Conservation (phyloP, 1,140 invertebrate genomes). For the Plectrocnemia conspersa region DNA sequence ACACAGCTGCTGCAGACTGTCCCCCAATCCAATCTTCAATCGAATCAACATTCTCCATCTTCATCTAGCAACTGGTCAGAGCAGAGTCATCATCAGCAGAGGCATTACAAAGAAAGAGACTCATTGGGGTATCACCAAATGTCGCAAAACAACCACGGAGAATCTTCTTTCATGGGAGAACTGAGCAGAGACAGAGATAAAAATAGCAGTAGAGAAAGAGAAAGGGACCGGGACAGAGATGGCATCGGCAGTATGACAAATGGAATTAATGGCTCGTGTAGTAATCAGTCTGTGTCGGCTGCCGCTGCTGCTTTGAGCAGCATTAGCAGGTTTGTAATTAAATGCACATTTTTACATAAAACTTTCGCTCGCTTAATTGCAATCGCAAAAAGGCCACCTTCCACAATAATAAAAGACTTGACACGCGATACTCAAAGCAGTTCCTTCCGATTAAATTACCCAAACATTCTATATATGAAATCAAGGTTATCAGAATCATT, state of each 20-base stretch:
- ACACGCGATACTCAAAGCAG: too few species aligned
- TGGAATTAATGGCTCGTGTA: slow-evolving; percentile 33
- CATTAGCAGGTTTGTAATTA: slow-evolving; percentile 45
- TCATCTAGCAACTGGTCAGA: slow-evolving; percentile 33
- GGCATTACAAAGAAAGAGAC: slow-evolving; percentile 51
- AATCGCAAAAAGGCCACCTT: too few species aligned
- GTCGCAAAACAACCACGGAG: slow-evolving; percentile 38
- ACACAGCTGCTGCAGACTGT: slow-evolving; percentile 40
- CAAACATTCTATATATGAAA: too few species aligned
- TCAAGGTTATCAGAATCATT: too few species aligned
- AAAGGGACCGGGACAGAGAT: slow-evolving; percentile 46
- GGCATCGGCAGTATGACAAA: slow-evolving; percentile 36
- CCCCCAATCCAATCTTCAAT: slow-evolving; percentile 40
- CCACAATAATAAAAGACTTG: too few species aligned
- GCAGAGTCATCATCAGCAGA: slow-evolving; percentile 39
- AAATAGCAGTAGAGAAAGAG: slow-evolving; percentile 36
- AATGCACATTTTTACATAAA: too few species aligned
- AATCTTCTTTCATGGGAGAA: slow-evolving; percentile 26
- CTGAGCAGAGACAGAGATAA: slow-evolving; percentile 22
- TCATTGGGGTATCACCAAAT: slow-evolving; percentile 39
- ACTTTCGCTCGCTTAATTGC: too few species aligned
- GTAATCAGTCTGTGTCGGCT: slow-evolving; percentile 28
- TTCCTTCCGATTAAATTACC: too few species aligned
- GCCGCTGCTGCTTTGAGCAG: slow-evolving; percentile 44
- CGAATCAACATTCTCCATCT: slow-evolving; percentile 34